Evolutionary conservation across 1,140 invertebrate species (phyloP), one percentile per base, ranked within the genome.

Genomic region (Oedothorax gibbosus): DNA sequence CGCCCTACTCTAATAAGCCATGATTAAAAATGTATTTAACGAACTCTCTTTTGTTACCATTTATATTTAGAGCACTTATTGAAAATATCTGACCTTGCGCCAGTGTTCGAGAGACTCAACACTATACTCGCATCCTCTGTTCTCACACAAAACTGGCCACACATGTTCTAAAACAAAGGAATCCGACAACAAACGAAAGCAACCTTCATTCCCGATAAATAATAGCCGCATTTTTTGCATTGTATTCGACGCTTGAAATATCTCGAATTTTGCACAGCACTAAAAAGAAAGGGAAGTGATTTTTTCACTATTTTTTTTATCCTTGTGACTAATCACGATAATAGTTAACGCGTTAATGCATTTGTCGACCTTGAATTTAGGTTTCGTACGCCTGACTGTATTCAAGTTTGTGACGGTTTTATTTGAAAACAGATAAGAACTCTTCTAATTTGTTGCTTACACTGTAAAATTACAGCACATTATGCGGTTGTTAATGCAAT

Each of bases 281-380:
- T 57, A 56, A 71, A n/a, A 71, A 81, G 78, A 81, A 81, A 81
- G 78, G 78, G 54, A 81, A 81, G 20, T 81, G 20, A 11, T 54
- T 62, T 53, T 35, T 35, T 35, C 35, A 35, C 35, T 35, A 35
- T 35, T 35, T 35, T 35, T 35, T 35, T 35, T 35, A 35, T 35
- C 35, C 35, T 35, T 35, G 35, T 35, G 35, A 35, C 35, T 35
- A 35, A 35, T 35, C 35, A 35, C 35, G 35, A 35, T 35, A 35
- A 35, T 35, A 35, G 35, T 35, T 35, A 35, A 5, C 35, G 35
- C 35, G 35, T 35, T 35, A 35, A 35, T 35, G 35, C 35, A 35
- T 35, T 35, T 35, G 35, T 35, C 35, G 35, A 35, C 35, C 35
- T 35, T 35, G 35, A 35, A 35, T 35, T 1, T 35, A 35, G 35